Percentiles rank a stretch among this genome's conserved stretches.
Evolutionary conservation across 2,797 vertebrate genomes (phyloP).

Genomic region (Crypturellus tataupa): DNA sequence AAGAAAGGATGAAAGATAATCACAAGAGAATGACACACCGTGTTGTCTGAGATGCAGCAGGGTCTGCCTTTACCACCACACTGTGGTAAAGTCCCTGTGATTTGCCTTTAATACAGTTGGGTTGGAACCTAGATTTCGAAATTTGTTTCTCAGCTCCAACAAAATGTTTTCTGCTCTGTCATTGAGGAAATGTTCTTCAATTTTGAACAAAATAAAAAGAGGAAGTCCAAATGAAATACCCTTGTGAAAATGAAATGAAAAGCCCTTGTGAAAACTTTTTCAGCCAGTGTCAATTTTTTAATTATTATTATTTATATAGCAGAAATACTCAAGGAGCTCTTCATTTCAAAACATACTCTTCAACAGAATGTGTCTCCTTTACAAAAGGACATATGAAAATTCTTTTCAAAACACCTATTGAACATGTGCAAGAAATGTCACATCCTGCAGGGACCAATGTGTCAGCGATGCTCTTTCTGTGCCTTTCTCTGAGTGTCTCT

Average conservation of each 20-base stretch:
- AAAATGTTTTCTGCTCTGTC: not conserved
- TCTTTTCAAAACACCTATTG: not conserved
- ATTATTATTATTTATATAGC: not conserved
- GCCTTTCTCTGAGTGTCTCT: rapidly evolving
- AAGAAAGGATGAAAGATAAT: not conserved
- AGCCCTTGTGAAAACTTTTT: not conserved
- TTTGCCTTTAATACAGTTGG: not conserved
- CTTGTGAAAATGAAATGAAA: not conserved
- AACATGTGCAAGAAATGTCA: not conserved
- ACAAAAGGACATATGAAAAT: not conserved
- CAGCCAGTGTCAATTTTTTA: not conserved
- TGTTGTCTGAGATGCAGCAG: not conserved
- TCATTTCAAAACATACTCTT: not conserved
- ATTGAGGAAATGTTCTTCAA: not conserved
- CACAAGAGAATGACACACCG: not conserved
- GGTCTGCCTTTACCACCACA: not conserved
- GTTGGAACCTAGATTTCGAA: not conserved
- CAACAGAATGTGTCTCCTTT: not conserved
- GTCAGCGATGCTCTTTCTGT: not conserved
- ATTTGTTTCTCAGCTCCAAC: not conserved
- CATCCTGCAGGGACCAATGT: not conserved
- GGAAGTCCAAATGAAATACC: not conserved
- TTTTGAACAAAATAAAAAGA: not conserved
- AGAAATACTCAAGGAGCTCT: not conserved
- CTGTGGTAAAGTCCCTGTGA: not conserved